Base-by-base conservation (phyloP, 2,888 invertebrate species). In the Synergus itoensis region DNA sequence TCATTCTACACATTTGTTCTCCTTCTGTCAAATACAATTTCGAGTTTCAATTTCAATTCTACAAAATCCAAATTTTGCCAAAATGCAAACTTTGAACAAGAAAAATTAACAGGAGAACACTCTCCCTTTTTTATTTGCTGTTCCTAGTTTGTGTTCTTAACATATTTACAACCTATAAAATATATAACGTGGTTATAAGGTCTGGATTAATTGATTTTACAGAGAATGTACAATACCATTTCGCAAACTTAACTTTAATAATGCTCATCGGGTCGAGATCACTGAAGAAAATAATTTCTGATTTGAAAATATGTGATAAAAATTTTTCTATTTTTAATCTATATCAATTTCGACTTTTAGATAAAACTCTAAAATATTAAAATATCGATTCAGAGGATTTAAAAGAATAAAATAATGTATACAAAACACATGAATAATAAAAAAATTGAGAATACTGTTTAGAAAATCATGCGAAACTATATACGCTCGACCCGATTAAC, bases 161-260 rank as follows among this genome's bases (percentile, higher is more conserved):
- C 81, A 84, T 90, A 91, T 90, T 86, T 90, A 91, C 90, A 90
- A 87, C 87, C 88, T 90, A 90, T 84, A 88, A 89, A 89, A 90
- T 90, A 89, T 89, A 89, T 89, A 89, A 90, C 87, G 87, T 88
- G 85, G 85, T 85, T 86, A 88, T 88, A 84, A 86, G 87, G 86
- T 84, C 85, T 84, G 83, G 82, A 81, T 84, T 86, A 85, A 80
- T 86, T 84, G 86, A 90, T 89, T 91, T 90, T 90, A 90, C 90
- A 91, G 86, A 87, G 86, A 91, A 90, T 90, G 86, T 90, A 90
- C 90, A 89, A 84, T 82, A 62, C 78, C 79, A 73, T 73, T 73
- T 57, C 62, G 63, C 48, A 73, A 73, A 73, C 73, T 14, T 73
- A 73, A 73, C 48, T 73, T 73, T 36, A 53, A 73, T 53, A 73